Percentiles rank a stretch among this genome's conserved stretches.
These are phyloP conservation scores for Nematostella vectensis DNA, from an alignment of 92 coral and sea anemone species.

Conservation along the genomic window DNA sequence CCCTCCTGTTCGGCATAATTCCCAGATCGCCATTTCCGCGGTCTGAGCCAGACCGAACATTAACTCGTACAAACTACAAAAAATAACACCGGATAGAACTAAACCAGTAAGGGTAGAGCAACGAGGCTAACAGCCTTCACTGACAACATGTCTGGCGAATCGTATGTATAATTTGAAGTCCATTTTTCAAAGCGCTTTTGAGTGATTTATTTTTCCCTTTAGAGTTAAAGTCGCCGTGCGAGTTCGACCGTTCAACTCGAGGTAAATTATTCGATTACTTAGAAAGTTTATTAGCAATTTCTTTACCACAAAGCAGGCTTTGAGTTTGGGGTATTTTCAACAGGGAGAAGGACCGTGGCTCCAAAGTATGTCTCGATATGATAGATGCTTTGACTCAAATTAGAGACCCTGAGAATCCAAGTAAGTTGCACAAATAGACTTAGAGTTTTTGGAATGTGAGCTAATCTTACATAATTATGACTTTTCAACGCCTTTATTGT, in stretches of 20 bases:
- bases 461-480: no score
- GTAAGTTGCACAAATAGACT: constrained; percentile 21
- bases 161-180: constrained; percentile 56
- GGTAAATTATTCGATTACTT: constrained; percentile 36
- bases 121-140: no score
- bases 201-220: constrained; percentile 4
- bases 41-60: background rate
- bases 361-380: constrained; percentile 87
- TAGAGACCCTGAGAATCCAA: constrained; percentile 79
- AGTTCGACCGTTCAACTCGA: constrained; percentile 94
- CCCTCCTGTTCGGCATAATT: constrained; percentile 40
- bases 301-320: background rate
- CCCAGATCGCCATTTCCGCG: constrained; percentile 13
- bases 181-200: constrained; percentile 1
- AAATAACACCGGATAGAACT: no score
- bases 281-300: background rate
- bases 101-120: no score
- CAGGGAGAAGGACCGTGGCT: constrained; percentile 85
- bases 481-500: no score
- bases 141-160: constrained; percentile 55
- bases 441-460: constrained; percentile 80
- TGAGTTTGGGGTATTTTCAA: constrained; percentile 2
- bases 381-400: constrained; percentile 81
- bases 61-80: no score
- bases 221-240: constrained; percentile 99